Evolutionary conservation across 2,113 vertebrate species (phyloP).

Genomic region (Polyodon spathula): DNA sequence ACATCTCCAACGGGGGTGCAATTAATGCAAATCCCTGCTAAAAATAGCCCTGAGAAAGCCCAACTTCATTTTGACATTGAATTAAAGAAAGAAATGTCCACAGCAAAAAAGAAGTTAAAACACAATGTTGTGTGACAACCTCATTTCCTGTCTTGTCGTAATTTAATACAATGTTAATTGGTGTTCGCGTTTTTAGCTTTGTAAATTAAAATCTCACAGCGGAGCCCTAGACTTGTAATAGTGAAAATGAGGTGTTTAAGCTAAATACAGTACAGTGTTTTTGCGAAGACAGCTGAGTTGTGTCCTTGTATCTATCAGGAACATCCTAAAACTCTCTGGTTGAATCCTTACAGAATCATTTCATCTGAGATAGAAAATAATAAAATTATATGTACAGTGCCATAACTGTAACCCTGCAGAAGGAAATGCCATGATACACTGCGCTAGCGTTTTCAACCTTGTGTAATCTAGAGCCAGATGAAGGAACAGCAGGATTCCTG

Average conservation of each 20-base stretch:
- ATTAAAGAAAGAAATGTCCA: too few species aligned
- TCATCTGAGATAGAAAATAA: too few species aligned
- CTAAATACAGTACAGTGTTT: slow-evolving; percentile 23
- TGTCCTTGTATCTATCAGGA: slow-evolving; percentile 18
- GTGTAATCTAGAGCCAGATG: too few species aligned
- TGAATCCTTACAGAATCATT: too few species aligned
- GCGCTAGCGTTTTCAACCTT: too few species aligned
- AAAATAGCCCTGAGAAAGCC: slow-evolving; percentile 32
- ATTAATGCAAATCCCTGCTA: slow-evolving; percentile 45
- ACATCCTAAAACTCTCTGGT: slow-evolving; percentile 15
- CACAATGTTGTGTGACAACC: slow-evolving; percentile 23
- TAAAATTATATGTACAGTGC: too few species aligned
- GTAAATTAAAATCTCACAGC: slow-evolving; percentile 12
- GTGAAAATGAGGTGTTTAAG: slow-evolving; percentile 27
- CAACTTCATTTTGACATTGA: slow-evolving; percentile 46
- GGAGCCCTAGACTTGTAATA: slow-evolving; percentile 17
- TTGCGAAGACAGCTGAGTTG: slow-evolving; percentile 19
- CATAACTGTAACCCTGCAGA: too few species aligned
- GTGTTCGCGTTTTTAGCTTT: slow-evolving; percentile 25
- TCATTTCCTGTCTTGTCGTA: slow-evolving; percentile 44
- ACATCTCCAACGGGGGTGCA: slow-evolving; percentile 25
- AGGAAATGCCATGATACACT: too few species aligned
- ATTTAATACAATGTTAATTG: slow-evolving; percentile 52
- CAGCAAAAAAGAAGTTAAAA: slow-evolving; percentile 26
- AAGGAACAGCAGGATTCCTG: too few species aligned